phyloP scores from a whole-genome alignment of 2,113 vertebrate species.

The Ochotona curzoniae region DNA sequence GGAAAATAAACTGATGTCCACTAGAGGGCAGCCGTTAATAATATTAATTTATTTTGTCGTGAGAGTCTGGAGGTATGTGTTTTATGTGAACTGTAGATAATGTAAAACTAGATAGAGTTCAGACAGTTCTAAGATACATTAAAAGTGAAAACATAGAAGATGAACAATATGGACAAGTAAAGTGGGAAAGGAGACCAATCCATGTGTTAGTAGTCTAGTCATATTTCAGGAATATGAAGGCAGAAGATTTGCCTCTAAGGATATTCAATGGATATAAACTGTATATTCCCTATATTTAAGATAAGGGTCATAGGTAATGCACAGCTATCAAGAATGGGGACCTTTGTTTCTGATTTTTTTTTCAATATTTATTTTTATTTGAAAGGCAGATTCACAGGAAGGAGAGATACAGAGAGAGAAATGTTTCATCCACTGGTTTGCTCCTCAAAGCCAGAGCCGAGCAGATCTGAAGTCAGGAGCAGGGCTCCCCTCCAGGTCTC shows the following conservation, averaged over 20 bases:
- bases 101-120: background rate
- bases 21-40: constrained; percentile 52
- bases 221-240: background rate
- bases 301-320: too few species aligned
- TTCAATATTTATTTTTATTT: too few species aligned
- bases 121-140: background rate
- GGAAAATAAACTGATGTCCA: background rate
- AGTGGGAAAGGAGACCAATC: background rate
- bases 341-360: too few species aligned
- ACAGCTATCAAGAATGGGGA: too few species aligned
- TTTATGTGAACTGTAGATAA: background rate
- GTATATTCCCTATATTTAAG: background rate
- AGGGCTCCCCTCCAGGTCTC: too few species aligned
- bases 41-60: background rate
- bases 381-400: too few species aligned
- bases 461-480: too few species aligned
- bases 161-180: background rate
- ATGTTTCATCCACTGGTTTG: too few species aligned
- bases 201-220: background rate
- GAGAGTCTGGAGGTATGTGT: background rate
- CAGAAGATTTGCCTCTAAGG: background rate
- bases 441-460: too few species aligned
- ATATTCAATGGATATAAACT: background rate
- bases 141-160: background rate
- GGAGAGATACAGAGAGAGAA: too few species aligned